Conservation (phyloP, 2,888 invertebrate species). For the Steinernema carpocapsae region DNA sequence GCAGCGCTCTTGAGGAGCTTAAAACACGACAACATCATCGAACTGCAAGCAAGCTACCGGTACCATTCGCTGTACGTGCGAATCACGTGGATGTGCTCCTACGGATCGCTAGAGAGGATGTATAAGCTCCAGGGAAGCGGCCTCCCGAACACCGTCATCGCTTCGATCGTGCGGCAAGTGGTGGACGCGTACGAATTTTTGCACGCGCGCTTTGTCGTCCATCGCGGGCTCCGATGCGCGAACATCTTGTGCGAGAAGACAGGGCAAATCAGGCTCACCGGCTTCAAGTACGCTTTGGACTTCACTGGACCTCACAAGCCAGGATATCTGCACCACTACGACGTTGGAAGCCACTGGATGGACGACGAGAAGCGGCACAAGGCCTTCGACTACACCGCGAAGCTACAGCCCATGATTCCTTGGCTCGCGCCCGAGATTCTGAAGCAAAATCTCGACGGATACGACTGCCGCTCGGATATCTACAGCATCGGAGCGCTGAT, state of each 20-base stretch:
- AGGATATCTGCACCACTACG: no score
- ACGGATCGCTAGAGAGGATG: no score
- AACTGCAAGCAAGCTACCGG: no score
- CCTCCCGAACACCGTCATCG: background rate
- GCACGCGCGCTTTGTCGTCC: background rate
- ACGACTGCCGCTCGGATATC: slow-evolving; percentile 86
- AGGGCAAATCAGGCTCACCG: slow-evolving; percentile 47
- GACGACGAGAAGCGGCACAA: background rate
- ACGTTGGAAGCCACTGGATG: background rate
- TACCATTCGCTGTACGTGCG: no score
- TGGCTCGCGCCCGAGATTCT: background rate
- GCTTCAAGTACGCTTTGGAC: slow-evolving; percentile 46
- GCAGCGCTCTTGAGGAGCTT: no score
- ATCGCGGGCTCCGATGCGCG: slow-evolving; percentile 42
- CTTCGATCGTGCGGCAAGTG: background rate
- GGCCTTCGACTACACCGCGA: background rate
- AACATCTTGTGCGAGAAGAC: slow-evolving; percentile 48
- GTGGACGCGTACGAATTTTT: background rate
- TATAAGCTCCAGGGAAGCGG: no score
- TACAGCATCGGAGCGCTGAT: slow-evolving; percentile 87
- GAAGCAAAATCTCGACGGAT: slow-evolving; percentile 78
- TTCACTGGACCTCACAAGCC: no score
- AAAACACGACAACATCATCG: no score
- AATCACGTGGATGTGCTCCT: no score
- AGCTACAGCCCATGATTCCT: background rate